Percentiles rank a stretch among this genome's conserved stretches.
Conservation (phyloP, 1,140 invertebrate genomes). For the Elymnias hypermnestra region DNA sequence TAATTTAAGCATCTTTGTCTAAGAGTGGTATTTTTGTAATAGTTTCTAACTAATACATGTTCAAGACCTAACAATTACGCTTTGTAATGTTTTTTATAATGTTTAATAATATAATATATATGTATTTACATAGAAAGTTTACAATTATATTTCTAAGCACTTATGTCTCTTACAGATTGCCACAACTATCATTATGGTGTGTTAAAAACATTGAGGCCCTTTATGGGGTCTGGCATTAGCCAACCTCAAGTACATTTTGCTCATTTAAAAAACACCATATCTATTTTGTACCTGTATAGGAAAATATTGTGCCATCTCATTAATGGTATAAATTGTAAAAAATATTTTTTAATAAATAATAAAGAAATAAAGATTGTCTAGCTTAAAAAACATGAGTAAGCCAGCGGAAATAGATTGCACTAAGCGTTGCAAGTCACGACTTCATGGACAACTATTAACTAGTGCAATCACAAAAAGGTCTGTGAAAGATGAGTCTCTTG, state of each 20-base stretch:
- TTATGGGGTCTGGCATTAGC: conserved; percentile 35
- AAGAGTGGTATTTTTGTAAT: no score
- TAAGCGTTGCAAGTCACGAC: conserved; percentile 76
- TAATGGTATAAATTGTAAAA: no score
- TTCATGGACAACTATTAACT: conserved; percentile 78
- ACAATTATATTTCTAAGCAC: conserved; percentile 11
- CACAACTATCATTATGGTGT: conserved; percentile 51
- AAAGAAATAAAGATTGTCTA: no score
- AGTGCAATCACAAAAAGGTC: conserved; percentile 78
- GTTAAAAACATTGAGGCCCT: conserved; percentile 41
- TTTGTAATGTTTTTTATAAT: no score
- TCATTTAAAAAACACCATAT: conserved; percentile 28
- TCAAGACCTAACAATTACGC: no score
- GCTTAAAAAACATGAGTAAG: conserved; percentile 51
- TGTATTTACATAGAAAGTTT: background rate
- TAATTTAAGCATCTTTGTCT: no score
- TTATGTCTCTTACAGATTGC: conserved; percentile 67
- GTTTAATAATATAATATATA: no score
- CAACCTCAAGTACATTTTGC: conserved; percentile 27
- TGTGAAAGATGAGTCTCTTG: conserved; percentile 75
- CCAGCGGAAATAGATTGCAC: conserved; percentile 70
- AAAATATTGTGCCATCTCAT: conserved; percentile 10
- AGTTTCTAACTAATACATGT: no score
- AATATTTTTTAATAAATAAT: no score
- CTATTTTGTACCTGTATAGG: conserved; percentile 28